phyloP scores from a whole-genome alignment of 2,113 vertebrate species.

The Grantiella picta region DNA sequence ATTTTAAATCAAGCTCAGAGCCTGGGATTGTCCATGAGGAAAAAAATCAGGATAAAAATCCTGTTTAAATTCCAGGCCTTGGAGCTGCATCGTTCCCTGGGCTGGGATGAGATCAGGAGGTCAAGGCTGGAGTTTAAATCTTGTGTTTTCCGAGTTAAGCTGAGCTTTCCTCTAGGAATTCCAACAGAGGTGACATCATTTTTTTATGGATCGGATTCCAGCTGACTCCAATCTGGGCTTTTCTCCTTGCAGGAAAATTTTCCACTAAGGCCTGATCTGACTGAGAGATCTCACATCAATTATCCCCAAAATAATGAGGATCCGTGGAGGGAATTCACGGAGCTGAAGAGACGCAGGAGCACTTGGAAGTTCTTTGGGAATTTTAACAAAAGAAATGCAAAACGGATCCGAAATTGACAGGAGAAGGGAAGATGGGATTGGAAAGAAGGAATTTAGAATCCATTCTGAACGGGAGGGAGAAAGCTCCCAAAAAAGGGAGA shows the following conservation, averaged over 20 bases:
- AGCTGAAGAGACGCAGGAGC: slow-evolving; percentile 19
- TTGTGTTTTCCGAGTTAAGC: neutral
- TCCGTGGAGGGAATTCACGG: slow-evolving; percentile 37
- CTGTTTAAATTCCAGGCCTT: neutral
- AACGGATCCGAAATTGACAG: slow-evolving; percentile 13
- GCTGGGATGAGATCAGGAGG: neutral
- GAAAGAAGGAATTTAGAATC: slow-evolving; percentile 21
- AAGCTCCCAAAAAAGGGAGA: neutral
- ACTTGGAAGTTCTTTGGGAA: slow-evolving; percentile 25
- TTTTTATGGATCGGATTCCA: neutral
- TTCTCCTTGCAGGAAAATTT: slow-evolving; percentile 1
- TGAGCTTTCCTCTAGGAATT: neutral
- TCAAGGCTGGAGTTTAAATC: neutral
- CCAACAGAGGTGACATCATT: neutral
- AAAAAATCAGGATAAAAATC: neutral
- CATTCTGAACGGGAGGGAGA: neutral
- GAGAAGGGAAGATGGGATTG: neutral
- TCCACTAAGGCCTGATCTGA: slow-evolving; percentile 33
- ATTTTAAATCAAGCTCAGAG: neutral
- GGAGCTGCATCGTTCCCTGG: neutral
- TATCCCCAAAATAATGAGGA: slow-evolving; percentile 16
- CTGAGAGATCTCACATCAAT: slow-evolving; percentile 35
- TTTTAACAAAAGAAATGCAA: slow-evolving; percentile 29
- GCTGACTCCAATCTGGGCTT: neutral
- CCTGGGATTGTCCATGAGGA: neutral